A percentile compares a stretch with the other conserved stretches of the same genome.
Evolutionary conservation across 1,140 invertebrate genomes (phyloP).

Genomic region (Vanessa atalanta): DNA sequence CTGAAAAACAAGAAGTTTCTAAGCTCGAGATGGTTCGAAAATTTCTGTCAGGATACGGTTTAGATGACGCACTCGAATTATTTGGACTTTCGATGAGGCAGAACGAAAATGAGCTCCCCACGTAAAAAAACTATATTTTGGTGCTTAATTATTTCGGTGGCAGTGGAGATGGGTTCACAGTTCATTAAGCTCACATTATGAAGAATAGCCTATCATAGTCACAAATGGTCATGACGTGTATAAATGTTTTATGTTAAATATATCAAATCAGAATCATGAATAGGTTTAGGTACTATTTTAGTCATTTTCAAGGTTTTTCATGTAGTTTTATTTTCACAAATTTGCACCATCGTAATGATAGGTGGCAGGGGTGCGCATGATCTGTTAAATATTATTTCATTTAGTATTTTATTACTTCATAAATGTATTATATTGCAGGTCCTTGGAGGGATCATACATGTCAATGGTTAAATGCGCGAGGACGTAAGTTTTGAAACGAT

Average conservation of each 20-base stretch:
- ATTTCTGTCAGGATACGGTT: conserved; percentile 65
- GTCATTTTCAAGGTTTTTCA: background rate
- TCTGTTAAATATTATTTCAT: background rate
- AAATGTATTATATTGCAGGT: conserved; percentile 56
- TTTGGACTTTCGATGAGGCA: conserved; percentile 52
- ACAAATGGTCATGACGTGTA: background rate
- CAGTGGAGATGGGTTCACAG: conserved; percentile 44
- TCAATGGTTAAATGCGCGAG: conserved; percentile 78
- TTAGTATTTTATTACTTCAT: background rate
- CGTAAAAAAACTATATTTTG: conserved; percentile 57
- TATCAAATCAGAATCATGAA: background rate
- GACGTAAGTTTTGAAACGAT: conserved; percentile 71
- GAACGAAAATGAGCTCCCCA: conserved; percentile 56
- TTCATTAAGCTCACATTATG: conserved; percentile 31
- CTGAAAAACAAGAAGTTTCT: conserved; percentile 48
- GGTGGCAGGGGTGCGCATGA: conserved; percentile 27
- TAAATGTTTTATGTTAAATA: background rate
- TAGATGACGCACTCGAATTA: conserved; percentile 59
- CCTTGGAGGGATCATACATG: conserved; percentile 76
- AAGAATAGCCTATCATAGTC: background rate
- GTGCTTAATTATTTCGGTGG: conserved; percentile 56
- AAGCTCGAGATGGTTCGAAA: conserved; percentile 63
- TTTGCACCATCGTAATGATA: background rate
- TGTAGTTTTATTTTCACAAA: background rate
- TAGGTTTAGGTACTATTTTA: background rate